Conservation (phyloP, 1,140 invertebrate genomes). For the Rhagoletis pomonella region DNA sequence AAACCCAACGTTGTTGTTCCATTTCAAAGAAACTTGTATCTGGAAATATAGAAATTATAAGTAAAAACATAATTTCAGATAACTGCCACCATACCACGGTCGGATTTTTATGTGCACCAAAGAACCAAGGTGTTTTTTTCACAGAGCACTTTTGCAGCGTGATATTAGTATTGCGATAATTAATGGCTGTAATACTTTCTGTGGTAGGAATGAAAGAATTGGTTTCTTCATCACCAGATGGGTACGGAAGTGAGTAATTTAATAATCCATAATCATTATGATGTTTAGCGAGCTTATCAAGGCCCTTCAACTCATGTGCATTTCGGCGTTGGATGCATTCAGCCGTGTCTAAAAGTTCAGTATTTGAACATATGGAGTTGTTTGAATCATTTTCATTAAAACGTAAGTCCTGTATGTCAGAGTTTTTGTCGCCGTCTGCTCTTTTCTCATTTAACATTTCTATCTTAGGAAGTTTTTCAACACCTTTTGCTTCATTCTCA, state of each 20-base stretch:
- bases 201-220: neutral
- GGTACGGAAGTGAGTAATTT: neutral
- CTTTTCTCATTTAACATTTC: neutral
- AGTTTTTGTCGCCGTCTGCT: neutral
- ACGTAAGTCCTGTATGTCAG: neutral
- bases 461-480: neutral
- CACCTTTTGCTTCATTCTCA: neutral
- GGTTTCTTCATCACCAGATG: neutral
- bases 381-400: no score
- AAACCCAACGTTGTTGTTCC: slow-evolving; percentile 66
- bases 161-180: slow-evolving; percentile 55
- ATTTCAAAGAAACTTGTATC: slow-evolving; percentile 69
- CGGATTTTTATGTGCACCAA: slow-evolving; percentile 79
- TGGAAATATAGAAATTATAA: slow-evolving; percentile 54
- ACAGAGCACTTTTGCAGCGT: neutral
- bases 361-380: no score
- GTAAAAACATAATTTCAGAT: neutral
- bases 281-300: neutral
- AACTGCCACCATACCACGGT: slow-evolving; percentile 73
- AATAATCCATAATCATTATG: neutral
- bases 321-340: neutral
- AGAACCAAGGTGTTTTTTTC: slow-evolving; percentile 76
- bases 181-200: neutral
- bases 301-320: neutral
- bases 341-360: no score